Evolutionary conservation across 2,797 vertebrate species (phyloP), one percentile per base, ranked within the genome.

Genomic region (Benthosema pterotum): DNA sequence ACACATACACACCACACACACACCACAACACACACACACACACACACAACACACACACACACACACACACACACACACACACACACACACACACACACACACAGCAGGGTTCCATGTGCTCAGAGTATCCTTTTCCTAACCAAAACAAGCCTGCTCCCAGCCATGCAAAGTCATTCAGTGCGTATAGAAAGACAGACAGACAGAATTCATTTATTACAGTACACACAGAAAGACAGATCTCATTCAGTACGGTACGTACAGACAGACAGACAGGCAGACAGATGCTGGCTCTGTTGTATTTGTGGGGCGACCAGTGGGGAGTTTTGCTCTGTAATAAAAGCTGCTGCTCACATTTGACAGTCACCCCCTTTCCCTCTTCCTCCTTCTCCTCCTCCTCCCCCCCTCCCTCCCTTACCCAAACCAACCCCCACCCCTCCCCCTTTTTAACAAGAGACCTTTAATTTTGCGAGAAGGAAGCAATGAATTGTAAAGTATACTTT

Each of bases 401-500:
- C 65, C 51, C 56, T 19, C 60, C 25, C 63, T 52, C 54, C 45
- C 62, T 25, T 32, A 57, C 0, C 54, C 79, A 82, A 38, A 38
- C 32, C 32, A 38, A 38, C 7, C 7, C 46, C 46, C n/a, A 69
- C 73, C 57, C 46, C 4, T 48, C 76, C 58, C 43, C 77, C 69
- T 83, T 80, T 92, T 92, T 88, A 89, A 92, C 88, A 90, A 88
- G 88, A 87, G 83, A 84, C 89, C 86, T 90, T 92, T 90, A 90
- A 91, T 90, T 92, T 90, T 84, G 81, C 74, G 52, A 89, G 85
- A 87, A 89, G 89, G 89, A 92, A 92, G 87, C 79, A 88, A 88
- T 91, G 89, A 91, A 91, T 90, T 89, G 88, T 90, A 75, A 86
- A 92, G 90, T 92, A 79, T 86, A 86, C 84, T 87, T 90, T 90